These are phyloP conservation scores for Apodemia zela DNA, from an alignment of 2,888 invertebrate genomes.

Conservation along the genomic window DNA sequence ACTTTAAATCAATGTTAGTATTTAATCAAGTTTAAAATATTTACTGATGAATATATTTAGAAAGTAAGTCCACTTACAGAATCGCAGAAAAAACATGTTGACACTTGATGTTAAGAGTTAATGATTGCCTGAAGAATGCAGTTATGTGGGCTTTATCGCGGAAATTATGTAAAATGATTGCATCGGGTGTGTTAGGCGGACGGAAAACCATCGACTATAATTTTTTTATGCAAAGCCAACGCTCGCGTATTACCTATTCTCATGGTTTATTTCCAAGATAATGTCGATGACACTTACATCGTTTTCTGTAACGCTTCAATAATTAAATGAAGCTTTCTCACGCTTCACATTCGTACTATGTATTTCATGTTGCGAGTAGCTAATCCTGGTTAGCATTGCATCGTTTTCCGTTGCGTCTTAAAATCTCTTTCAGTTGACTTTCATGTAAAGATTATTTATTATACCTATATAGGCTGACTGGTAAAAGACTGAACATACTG, in stretches of 20 bases:
- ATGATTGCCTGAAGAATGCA: neutral
- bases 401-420: too few relatives aligned
- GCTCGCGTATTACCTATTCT: slow-evolving; percentile 28
- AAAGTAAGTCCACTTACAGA: neutral
- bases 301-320: slow-evolving; percentile 37
- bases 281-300: slow-evolving; percentile 34
- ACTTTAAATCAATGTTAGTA: too few relatives aligned
- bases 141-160: slow-evolving; percentile 14
- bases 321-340: slow-evolving; percentile 37
- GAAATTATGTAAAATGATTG: slow-evolving; percentile 18
- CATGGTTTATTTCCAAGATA: slow-evolving; percentile 29
- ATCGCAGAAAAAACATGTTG: slow-evolving; percentile 28
- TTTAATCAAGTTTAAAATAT: too few relatives aligned
- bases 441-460: too few relatives aligned
- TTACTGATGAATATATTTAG: too few relatives aligned
- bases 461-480: too few relatives aligned
- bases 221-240: slow-evolving; percentile 26
- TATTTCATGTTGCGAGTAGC: slow-evolving; percentile 8
- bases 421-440: too few relatives aligned
- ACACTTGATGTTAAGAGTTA: slow-evolving; percentile 28
- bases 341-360: slow-evolving; percentile 28
- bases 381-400: neutral
- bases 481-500: too few relatives aligned
- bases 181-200: neutral
- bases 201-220: slow-evolving; percentile 24